These are phyloP conservation scores for Camelus dromedarius DNA, from an alignment of 2,113 vertebrate species.

Conservation along the genomic window DNA sequence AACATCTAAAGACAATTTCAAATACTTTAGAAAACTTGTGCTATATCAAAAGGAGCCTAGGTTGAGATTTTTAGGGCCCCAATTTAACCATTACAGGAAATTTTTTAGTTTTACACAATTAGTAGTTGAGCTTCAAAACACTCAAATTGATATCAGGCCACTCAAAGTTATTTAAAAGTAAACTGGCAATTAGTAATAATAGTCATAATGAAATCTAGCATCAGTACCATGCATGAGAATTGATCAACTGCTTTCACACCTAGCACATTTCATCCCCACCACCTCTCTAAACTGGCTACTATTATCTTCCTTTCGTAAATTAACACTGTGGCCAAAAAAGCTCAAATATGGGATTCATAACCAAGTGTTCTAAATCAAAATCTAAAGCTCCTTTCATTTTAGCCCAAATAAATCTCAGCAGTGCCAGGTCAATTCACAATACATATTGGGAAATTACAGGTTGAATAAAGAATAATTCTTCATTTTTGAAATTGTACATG, in stretches of 20 bases:
- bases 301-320: neutral
- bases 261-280: neutral
- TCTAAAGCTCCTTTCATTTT: neutral
- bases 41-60: neutral
- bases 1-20: neutral
- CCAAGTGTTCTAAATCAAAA: neutral
- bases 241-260: neutral
- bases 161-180: constrained; percentile 45
- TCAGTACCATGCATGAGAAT: neutral
- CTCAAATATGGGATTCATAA: neutral
- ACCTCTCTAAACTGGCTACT: neutral
- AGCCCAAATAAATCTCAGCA: neutral
- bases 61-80: neutral
- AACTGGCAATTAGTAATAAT: neutral
- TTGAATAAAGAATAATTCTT: neutral
- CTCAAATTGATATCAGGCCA: neutral
- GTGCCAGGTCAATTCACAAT: neutral
- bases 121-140: neutral
- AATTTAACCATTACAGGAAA: neutral
- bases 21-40: constrained; percentile 45
- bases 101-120: constrained; percentile 10
- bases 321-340: neutral
- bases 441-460: neutral
- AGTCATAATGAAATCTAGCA: neutral
- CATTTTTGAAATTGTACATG: neutral